Conservation (phyloP, 2,113 vertebrate species). For the Nothobranchius kuhntae region DNA sequence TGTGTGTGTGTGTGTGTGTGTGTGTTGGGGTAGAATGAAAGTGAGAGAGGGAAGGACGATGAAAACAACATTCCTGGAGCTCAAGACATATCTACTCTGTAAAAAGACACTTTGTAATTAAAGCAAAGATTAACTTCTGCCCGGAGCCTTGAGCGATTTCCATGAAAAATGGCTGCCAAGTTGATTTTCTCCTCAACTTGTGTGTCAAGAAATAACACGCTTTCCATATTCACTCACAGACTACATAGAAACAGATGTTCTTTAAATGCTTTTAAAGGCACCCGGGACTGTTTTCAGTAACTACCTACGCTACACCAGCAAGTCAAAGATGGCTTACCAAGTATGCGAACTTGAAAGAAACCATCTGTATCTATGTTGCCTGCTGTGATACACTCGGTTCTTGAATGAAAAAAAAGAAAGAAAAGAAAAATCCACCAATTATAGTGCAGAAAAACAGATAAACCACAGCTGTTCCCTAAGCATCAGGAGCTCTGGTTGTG, state of each 20-base stretch:
- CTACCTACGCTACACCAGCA: conserved; percentile 15
- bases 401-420: conserved; percentile 39
- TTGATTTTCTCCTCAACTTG: conserved; percentile 50
- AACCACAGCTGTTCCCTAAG: conserved; percentile 37
- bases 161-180: conserved; percentile 40
- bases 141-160: conserved; percentile 44
- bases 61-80: conserved; percentile 79
- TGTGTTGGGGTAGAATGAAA: conserved; percentile 12
- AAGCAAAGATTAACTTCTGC: conserved; percentile 55
- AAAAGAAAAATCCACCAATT: conserved; percentile 47
- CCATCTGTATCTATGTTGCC: conserved; percentile 34
- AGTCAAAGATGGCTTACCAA: conserved; percentile 41
- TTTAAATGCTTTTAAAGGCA: conserved; percentile 48
- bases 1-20: no score
- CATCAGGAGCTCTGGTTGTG: conserved; percentile 35
- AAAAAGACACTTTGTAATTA: conserved; percentile 77
- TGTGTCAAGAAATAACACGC: conserved; percentile 65
- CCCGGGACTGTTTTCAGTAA: conserved; percentile 16
- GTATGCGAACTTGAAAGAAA: conserved; percentile 33
- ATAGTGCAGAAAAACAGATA: conserved; percentile 36
- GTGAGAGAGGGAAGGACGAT: conserved; percentile 44
- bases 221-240: conserved; percentile 40
- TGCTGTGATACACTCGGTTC: conserved; percentile 42
- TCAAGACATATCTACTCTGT: conserved; percentile 61
- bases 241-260: conserved; percentile 70